These are phyloP conservation scores for Dermatemys mawii DNA, from an alignment of 2,113 vertebrate species.

Conservation along the genomic window DNA sequence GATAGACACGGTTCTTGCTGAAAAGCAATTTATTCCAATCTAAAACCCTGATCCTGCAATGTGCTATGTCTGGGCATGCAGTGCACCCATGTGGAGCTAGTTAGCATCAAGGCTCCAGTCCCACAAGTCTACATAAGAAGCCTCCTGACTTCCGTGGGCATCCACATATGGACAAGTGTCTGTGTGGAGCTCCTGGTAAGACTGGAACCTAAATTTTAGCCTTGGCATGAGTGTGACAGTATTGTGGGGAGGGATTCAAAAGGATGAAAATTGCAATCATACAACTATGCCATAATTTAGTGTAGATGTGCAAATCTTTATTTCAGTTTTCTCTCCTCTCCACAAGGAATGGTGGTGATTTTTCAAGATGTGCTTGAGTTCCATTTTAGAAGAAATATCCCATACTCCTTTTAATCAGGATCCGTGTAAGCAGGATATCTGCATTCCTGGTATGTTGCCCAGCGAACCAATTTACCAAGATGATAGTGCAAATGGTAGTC, in stretches of 20 bases:
- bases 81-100: slow-evolving; percentile 4
- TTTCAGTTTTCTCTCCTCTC: not conserved
- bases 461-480: slow-evolving; percentile 76
- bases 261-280: fast-evolving
- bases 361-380: slow-evolving; percentile 21
- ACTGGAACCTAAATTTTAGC: not conserved
- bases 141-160: slow-evolving; percentile 41
- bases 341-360: not conserved
- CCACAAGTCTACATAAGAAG: slow-evolving; percentile 29
- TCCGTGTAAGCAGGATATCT: slow-evolving; percentile 66
- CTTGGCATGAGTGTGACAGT: not conserved
- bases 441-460: slow-evolving; percentile 52
- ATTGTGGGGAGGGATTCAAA: not conserved
- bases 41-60: not conserved
- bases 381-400: slow-evolving; percentile 21
- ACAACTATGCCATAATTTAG: not conserved
- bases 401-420: slow-evolving; percentile 52
- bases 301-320: not conserved
- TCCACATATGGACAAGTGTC: not conserved
- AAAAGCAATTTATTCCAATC: slow-evolving; percentile 53
- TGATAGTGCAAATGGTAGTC: slow-evolving; percentile 69
- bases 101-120: slow-evolving; percentile 30
- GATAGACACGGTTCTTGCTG: not conserved
- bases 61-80: not conserved
- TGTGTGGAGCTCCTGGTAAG: not conserved